phyloP scores from a whole-genome alignment of 2,113 vertebrate genomes.

The Planiliza haematocheilus region DNA sequence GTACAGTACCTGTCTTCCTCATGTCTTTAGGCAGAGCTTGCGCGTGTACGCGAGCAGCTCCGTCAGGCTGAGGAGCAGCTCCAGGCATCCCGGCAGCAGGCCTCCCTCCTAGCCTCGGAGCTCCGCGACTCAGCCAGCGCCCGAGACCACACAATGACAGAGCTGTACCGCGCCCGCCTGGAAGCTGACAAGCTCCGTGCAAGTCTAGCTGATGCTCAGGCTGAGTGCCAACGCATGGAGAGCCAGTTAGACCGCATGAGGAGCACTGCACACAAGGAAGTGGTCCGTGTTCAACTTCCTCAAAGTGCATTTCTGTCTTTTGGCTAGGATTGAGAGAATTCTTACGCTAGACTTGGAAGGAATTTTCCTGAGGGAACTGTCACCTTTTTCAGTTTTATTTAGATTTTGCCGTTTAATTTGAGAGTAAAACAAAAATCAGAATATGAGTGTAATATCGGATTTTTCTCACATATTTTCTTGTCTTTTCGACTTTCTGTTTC shows the following conservation, averaged over 20 bases:
- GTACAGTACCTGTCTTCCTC: not conserved
- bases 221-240: slow-evolving; percentile 84
- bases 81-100: slow-evolving; percentile 91
- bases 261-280: slow-evolving; percentile 84
- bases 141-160: slow-evolving; percentile 92
- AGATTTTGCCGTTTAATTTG: not conserved
- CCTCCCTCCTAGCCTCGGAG: slow-evolving; percentile 90
- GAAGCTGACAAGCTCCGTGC: slow-evolving; percentile 84
- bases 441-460: too few species aligned
- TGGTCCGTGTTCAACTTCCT: slow-evolving; percentile 63
- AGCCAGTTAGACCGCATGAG: slow-evolving; percentile 78
- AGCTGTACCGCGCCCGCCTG: slow-evolving; percentile 89
- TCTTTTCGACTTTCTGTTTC: not conserved
- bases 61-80: slow-evolving; percentile 94
- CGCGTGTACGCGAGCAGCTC: slow-evolving; percentile 88
- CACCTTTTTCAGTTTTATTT: slow-evolving; percentile 2
- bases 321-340: not conserved
- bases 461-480: too few species aligned
- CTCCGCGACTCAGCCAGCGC: slow-evolving; percentile 90
- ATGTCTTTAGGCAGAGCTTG: slow-evolving; percentile 85
- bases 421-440: not conserved
- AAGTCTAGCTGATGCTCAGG: slow-evolving; percentile 86
- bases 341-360: not conserved
- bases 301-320: not conserved
- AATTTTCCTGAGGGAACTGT: not conserved